Evolutionary conservation across 35 echinoderm and acorn worm species (phyloP).

Genomic region (Eucidaris tribuloides): DNA sequence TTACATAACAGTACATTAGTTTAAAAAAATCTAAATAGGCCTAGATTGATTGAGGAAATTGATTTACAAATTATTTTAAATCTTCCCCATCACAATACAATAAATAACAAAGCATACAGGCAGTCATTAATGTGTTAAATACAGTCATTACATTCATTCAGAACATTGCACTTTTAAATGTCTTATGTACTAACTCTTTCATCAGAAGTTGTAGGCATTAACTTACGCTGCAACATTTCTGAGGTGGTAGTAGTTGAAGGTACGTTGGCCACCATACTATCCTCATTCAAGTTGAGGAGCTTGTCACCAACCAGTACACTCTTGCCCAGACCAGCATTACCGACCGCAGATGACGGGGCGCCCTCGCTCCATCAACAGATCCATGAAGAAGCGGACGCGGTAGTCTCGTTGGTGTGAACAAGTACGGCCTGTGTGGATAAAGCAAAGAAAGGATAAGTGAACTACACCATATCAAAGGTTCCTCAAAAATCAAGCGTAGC

Average conservation of each 20-base stretch:
- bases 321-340: slow-evolving; percentile 92
- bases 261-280: slow-evolving; percentile 92
- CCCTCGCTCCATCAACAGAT: slow-evolving; percentile 81
- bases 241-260: slow-evolving; percentile 89
- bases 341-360: slow-evolving; percentile 82
- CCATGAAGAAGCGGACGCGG: slow-evolving; percentile 77
- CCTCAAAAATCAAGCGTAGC: too few species aligned
- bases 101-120: too few species aligned
- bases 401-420: slow-evolving; percentile 86
- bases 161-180: too few species aligned
- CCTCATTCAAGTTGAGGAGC: slow-evolving; percentile 49
- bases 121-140: too few species aligned
- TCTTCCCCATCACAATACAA: too few species aligned
- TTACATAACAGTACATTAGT: too few species aligned
- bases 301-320: slow-evolving; percentile 88
- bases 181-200: too few species aligned
- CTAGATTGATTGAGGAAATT: too few species aligned
- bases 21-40: too few species aligned
- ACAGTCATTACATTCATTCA: too few species aligned
- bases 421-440: slow-evolving; percentile 75
- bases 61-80: too few species aligned
- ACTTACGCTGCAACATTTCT: slow-evolving; percentile 93
- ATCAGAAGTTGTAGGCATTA: too few species aligned
- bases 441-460: neutral
- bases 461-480: neutral